Conservation (phyloP, 2,888 invertebrate genomes). For the Mythimna ferrago region DNA sequence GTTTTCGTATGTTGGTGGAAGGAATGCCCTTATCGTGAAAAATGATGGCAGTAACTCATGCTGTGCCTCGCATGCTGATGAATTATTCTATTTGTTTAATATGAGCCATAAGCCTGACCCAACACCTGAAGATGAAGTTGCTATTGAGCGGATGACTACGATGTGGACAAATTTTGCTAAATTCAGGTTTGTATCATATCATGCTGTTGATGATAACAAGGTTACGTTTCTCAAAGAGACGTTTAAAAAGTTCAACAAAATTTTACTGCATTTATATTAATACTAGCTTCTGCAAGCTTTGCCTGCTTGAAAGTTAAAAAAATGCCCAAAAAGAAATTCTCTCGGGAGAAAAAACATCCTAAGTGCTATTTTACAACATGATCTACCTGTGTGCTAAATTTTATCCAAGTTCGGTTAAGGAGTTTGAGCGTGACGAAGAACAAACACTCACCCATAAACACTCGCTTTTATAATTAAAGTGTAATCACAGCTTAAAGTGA, state of each 20-base stretch:
- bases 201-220: neutral
- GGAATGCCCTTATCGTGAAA: slow-evolving; percentile 56
- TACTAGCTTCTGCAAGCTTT: neutral
- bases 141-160: slow-evolving; percentile 76
- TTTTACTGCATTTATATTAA: neutral
- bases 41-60: slow-evolving; percentile 43
- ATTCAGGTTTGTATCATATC: slow-evolving; percentile 70
- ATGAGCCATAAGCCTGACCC: slow-evolving; percentile 44
- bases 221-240: neutral
- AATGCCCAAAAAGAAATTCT: no score
- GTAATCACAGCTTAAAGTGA: no score
- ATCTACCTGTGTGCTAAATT: no score
- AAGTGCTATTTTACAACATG: no score
- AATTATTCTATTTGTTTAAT: slow-evolving; percentile 77
- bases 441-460: no score
- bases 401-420: no score
- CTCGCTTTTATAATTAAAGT: no score
- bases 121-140: slow-evolving; percentile 69
- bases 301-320: no score
- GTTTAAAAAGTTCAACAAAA: neutral
- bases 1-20: slow-evolving; percentile 69
- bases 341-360: no score
- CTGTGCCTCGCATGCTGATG: slow-evolving; percentile 76
- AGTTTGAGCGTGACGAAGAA: no score
- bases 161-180: slow-evolving; percentile 85